phyloP scores from a whole-genome alignment of 1,140 invertebrate genomes.

The Pteromalus puparum region DNA sequence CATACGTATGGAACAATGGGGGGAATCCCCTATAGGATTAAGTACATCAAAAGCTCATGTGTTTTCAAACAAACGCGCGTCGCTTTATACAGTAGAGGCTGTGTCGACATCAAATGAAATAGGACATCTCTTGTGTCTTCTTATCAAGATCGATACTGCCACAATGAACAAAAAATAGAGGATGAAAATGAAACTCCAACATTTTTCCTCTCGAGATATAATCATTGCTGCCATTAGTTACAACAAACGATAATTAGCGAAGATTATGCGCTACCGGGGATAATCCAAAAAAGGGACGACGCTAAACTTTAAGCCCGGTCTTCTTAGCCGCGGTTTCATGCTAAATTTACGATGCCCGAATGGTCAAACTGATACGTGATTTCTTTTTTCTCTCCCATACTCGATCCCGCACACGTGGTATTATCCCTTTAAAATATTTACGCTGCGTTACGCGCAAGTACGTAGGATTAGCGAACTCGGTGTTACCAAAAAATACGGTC shows the following conservation, averaged over 20 bases:
- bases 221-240: too few species aligned
- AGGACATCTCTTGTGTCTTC: not conserved
- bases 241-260: constrained; percentile 5
- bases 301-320: constrained; percentile 28
- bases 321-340: constrained; percentile 18
- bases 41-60: not conserved
- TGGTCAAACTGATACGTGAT: constrained; percentile 37
- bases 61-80: not conserved
- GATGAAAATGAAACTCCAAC: not conserved
- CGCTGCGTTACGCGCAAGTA: not conserved
- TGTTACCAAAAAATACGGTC: too few species aligned
- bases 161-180: not conserved
- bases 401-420: not conserved
- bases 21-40: not conserved
- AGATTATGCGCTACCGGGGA: constrained; percentile 19
- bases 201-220: too few species aligned
- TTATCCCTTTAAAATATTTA: constrained; percentile 9
- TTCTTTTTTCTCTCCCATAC: not conserved
- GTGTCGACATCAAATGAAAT: not conserved
- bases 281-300: constrained; percentile 18
- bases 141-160: not conserved
- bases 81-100: not conserved
- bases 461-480: not conserved
- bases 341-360: constrained; percentile 39
- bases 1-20: too few species aligned